Evolutionary conservation across 2,113 vertebrate genomes (phyloP), one percentile per base, ranked within the genome.

Genomic region (Tyto alba): DNA sequence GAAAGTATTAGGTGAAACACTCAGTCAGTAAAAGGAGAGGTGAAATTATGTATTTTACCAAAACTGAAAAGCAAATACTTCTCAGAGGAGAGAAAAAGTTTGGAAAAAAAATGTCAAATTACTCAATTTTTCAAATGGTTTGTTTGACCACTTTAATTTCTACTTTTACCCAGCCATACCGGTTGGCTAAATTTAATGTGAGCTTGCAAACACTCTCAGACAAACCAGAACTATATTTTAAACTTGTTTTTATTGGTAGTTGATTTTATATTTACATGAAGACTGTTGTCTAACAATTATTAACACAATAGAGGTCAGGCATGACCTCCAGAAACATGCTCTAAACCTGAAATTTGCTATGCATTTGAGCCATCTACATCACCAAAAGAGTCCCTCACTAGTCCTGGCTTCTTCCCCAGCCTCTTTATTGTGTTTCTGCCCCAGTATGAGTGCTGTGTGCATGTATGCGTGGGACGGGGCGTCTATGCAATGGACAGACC

Each of bases 401-500:
- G 3, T 52, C 11, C 40, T 72, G 43, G 15, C 17, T 84, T 68
- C 21, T 68, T 9, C 16, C 36, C 5, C 16, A n/a, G 2, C 16
- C 10, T 64, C 23, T 60, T 85, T n/a, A 13, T 7, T 20, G 5
- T 11, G 34, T 25, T 85, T 86, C 53, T 80, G 6, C 73, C 19
- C 21, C 5, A 3, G 9, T 12, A 12, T 10, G 52, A 75, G 16
- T 13, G n/a, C 23, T 36, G 13, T 20, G 10, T 41, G 10, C 2
- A 1, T 22, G 3, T 43, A 3, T 52, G 25, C 1, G 4, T 48
- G 23, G 26, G 14, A 26, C 5, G 40, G 4, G 6, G 3, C 57
- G 11, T 12, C 0, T 2, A 11, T 2, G 3, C 14, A 63, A 27
- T 5, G n/a, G 21, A 27, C 50, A 80, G 43, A 38, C 3, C 2